phyloP scores from a whole-genome alignment of 2,113 vertebrate species.

The Dipodomys merriami region DNA sequence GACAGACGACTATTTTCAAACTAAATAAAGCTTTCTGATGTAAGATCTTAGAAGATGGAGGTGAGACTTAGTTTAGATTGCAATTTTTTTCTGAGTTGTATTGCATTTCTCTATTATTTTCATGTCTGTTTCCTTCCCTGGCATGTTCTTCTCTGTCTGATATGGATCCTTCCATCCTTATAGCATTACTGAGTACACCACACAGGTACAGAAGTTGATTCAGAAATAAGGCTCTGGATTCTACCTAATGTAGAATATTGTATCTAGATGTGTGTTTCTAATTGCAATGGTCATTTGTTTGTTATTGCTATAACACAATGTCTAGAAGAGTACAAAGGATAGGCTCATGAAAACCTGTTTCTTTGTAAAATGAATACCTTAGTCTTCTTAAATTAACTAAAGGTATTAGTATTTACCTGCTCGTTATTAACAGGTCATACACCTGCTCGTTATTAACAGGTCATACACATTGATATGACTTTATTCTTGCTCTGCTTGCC shows the following conservation, averaged over 20 bases:
- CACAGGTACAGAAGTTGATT: not conserved
- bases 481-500: not conserved
- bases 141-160: not conserved
- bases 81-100: not conserved
- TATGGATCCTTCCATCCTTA: not conserved
- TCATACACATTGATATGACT: not conserved
- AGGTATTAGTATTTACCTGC: not conserved
- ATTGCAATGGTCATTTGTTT: not conserved
- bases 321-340: not conserved
- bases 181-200: not conserved
- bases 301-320: not conserved
- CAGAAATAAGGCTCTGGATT: not conserved
- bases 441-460: not conserved
- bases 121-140: not conserved
- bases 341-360: not conserved
- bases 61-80: not conserved
- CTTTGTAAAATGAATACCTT: not conserved
- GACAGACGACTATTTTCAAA: not conserved
- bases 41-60: not conserved
- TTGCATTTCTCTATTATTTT: slow-evolving; percentile 5
- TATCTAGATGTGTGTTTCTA: not conserved
- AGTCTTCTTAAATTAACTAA: not conserved
- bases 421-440: not conserved
- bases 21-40: not conserved
- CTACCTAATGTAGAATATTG: no score